Evolutionary conservation across 2,113 vertebrate species (phyloP).

Genomic region (Rattus norvegicus): GRCr8 NC_086034.1:90818001-90818500

Average conservation of each 20-base stretch:
- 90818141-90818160: neutral
- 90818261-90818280: neutral
- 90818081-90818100: neutral
- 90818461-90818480: neutral
- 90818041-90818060: neutral
- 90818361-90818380: neutral
- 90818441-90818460: too few species aligned
- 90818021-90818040: fast-evolving
- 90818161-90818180: neutral
- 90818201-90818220: neutral
- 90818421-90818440: too few species aligned
- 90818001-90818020: neutral
- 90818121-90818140: neutral
- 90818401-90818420: too few species aligned
- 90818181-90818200: neutral
- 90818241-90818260: neutral
- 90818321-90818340: neutral
- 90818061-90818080: neutral
- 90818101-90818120: neutral
- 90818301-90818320: fast-evolving
- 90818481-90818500: neutral
- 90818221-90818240: neutral
- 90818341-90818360: neutral
- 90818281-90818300: neutral
- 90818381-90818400: too few species aligned